Percentiles rank a stretch among this genome's conserved stretches.
phyloP scores from a whole-genome alignment of 92 coral and sea anemone genomes.

The Epizoanthus scotinus region DNA sequence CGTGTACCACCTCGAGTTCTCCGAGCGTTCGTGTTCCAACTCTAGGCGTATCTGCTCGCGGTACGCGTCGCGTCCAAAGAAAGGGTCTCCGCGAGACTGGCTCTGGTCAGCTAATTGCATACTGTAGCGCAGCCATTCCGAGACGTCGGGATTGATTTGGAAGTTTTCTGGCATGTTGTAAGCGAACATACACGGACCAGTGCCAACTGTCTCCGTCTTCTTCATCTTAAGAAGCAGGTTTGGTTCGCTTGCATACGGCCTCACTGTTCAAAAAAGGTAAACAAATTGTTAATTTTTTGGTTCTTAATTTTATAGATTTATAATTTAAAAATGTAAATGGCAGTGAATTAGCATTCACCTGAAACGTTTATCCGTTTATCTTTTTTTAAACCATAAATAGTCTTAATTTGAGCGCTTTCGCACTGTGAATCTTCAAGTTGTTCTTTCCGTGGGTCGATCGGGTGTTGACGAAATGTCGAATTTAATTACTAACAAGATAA shows the following conservation, averaged over 20 bases:
- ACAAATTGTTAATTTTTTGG: neutral
- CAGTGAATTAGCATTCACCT: no score
- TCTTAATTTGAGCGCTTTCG: no score
- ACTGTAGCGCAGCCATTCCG: slow-evolving; percentile 69
- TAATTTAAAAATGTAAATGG: no score
- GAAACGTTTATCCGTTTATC: no score
- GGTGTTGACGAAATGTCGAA: neutral
- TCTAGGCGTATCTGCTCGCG: slow-evolving; percentile 36
- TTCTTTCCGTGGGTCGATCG: no score
- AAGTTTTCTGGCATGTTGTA: slow-evolving; percentile 25
- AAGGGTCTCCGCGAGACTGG: slow-evolving; percentile 43
- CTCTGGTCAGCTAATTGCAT: slow-evolving; percentile 63
- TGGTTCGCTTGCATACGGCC: slow-evolving; percentile 72
- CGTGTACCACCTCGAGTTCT: slow-evolving; percentile 24
- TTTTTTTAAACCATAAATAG: no score
- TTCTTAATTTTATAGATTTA: neutral
- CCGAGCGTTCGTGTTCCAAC: slow-evolving; percentile 1
- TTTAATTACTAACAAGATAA: neutral
- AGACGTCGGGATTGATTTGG: slow-evolving; percentile 41
- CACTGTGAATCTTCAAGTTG: no score
- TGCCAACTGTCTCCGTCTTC: slow-evolving; percentile 19
- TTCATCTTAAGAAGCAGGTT: slow-evolving; percentile 66
- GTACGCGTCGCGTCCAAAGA: slow-evolving; percentile 43
- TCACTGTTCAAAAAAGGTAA: slow-evolving; percentile 49
- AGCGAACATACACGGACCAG: slow-evolving; percentile 37